phyloP scores from a whole-genome alignment of 2,888 invertebrate genomes.

The Drosophila imparisetae region DNA sequence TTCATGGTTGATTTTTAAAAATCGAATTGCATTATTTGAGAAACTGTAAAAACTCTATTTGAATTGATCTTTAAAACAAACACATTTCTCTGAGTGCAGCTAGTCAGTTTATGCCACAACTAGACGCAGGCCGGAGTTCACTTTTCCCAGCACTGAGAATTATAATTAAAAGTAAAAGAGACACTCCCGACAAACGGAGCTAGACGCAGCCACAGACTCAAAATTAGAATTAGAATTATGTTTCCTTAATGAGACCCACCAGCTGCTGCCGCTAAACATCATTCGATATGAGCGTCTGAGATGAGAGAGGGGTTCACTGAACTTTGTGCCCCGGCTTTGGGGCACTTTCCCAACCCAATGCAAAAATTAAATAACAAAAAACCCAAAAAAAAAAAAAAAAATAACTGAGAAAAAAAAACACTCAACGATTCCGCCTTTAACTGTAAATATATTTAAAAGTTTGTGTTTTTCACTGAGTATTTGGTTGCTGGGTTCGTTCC shows the following conservation, averaged over 20 bases:
- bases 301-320: slow-evolving; percentile 66
- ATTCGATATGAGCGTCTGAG: slow-evolving; percentile 66
- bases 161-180: slow-evolving; percentile 77
- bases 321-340: slow-evolving; percentile 62
- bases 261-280: slow-evolving; percentile 65
- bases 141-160: slow-evolving; percentile 68
- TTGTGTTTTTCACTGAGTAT: slow-evolving; percentile 42
- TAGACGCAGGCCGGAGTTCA: slow-evolving; percentile 46
- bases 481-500: slow-evolving; percentile 35
- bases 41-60: neutral
- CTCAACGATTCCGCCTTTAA: slow-evolving; percentile 71
- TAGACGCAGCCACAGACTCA: slow-evolving; percentile 21
- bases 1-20: neutral
- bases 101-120: slow-evolving; percentile 52
- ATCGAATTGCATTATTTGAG: neutral
- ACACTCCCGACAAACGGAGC: slow-evolving; percentile 52
- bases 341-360: slow-evolving; percentile 71
- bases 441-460: slow-evolving; percentile 74
- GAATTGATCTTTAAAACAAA: neutral
- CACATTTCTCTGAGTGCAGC: slow-evolving; percentile 1
- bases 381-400: neutral
- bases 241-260: slow-evolving; percentile 78
- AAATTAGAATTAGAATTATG: slow-evolving; percentile 78
- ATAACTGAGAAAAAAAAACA: slow-evolving; percentile 39
- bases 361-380: slow-evolving; percentile 43